phyloP scores from a whole-genome alignment of 1,140 invertebrate genomes.

The Zeugodacus cucurbitae region DNA sequence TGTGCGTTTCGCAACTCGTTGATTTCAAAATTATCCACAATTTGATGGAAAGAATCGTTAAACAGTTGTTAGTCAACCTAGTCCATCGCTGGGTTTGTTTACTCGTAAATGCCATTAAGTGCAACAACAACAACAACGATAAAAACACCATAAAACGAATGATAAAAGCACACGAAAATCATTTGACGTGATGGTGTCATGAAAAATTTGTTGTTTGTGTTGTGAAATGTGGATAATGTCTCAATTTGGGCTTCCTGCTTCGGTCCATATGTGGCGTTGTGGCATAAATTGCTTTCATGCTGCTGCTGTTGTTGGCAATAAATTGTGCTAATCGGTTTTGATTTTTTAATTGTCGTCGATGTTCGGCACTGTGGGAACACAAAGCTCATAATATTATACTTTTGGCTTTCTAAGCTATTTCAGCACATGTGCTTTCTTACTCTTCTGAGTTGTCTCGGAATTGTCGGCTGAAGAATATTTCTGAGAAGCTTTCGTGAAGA shows the following conservation, averaged over 20 bases:
- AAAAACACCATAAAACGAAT: background rate
- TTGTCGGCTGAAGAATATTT: too few species aligned
- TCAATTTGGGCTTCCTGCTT: conserved; percentile 27
- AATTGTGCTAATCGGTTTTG: conserved; percentile 24
- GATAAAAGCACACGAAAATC: background rate
- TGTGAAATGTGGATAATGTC: conserved; percentile 32
- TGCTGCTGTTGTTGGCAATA: background rate
- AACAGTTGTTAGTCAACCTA: background rate
- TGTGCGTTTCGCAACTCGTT: background rate
- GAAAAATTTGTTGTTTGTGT: conserved; percentile 31
- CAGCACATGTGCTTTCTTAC: too few species aligned
- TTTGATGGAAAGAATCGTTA: conserved; percentile 34
- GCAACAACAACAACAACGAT: background rate
- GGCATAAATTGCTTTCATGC: conserved; percentile 14
- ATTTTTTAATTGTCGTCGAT: conserved; percentile 1
- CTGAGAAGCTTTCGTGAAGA: too few species aligned
- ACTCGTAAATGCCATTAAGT: background rate
- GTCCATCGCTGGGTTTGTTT: background rate
- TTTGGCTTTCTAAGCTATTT: too few species aligned
- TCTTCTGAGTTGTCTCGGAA: too few species aligned
- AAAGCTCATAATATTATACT: too few species aligned
- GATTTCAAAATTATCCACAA: conserved; percentile 3
- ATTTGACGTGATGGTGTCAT: conserved; percentile 8
- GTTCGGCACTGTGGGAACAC: background rate
- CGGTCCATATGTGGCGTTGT: background rate